Evolutionary conservation across 2,113 vertebrate genomes (phyloP).

Genomic region (Atrichornis clamosus): DNA sequence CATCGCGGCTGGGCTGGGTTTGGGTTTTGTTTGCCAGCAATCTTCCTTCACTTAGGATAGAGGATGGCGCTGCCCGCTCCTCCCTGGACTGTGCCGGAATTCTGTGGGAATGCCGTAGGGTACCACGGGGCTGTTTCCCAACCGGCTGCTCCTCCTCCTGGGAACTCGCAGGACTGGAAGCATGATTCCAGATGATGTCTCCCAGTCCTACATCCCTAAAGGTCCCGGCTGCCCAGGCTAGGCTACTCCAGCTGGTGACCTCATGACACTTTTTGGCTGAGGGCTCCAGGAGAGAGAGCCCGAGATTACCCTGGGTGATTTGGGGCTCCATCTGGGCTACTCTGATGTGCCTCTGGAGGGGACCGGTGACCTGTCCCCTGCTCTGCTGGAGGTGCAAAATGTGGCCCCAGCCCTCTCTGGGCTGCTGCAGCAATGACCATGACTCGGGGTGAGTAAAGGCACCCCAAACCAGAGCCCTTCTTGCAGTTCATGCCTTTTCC

Average conservation of each 20-base stretch:
- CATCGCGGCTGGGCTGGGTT: rapidly evolving
- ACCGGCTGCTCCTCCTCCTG: background rate
- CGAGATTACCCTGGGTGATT: background rate
- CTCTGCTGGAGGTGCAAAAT: background rate
- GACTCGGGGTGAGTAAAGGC: background rate
- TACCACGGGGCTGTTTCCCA: background rate
- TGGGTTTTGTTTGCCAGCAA: background rate
- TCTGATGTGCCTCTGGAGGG: background rate
- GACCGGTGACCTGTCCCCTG: background rate
- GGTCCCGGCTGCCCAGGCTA: background rate
- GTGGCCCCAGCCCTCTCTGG: background rate
- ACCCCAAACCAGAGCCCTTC: background rate
- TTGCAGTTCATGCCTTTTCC: background rate
- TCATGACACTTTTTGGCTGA: background rate
- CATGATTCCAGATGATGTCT: background rate
- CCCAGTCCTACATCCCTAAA: background rate
- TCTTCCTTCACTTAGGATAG: rapidly evolving
- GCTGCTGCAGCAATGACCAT: background rate
- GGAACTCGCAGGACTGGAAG: background rate
- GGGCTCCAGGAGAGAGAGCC: background rate
- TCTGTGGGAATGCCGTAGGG: background rate
- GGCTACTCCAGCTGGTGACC: background rate
- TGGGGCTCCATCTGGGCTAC: background rate
- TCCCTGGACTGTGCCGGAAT: background rate
- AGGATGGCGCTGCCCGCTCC: rapidly evolving